A percentile compares a stretch with the other conserved stretches of the same genome.
These are phyloP conservation scores for Clarias fuscus DNA, from an alignment of 2,797 vertebrate species.

Conservation along the genomic window DNA sequence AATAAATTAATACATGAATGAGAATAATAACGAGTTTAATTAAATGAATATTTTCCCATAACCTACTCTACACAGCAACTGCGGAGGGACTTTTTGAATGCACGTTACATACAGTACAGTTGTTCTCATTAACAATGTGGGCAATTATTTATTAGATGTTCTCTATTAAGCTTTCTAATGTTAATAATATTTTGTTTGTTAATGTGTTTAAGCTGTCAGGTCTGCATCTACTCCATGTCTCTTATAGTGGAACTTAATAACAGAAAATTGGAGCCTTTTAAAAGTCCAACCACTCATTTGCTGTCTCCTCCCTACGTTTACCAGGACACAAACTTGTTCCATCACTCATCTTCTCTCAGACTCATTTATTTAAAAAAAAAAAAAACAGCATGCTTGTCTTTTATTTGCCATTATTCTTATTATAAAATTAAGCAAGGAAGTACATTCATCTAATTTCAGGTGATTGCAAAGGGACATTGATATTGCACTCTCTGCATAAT, in stretches of 20 bases:
- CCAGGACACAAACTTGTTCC: not conserved
- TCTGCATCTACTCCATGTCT: not conserved
- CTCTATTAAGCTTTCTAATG: not conserved
- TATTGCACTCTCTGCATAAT: conserved; percentile 20
- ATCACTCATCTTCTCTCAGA: not conserved
- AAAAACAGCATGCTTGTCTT: not conserved
- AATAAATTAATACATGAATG: no score
- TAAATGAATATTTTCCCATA: no score
- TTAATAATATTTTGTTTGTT: not conserved
- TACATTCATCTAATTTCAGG: conserved; percentile 24
- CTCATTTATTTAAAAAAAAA: not conserved
- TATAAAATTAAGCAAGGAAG: not conserved
- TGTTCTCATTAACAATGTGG: not conserved
- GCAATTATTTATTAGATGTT: not conserved
- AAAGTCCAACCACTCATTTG: conserved; percentile 13
- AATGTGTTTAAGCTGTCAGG: not conserved
- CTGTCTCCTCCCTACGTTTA: conserved; percentile 17
- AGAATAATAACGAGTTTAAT: no score
- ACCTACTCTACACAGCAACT: no score
- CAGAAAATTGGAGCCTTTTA: not conserved
- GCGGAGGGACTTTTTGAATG: no score
- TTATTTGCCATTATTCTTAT: conserved; percentile 3
- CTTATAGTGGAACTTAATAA: not conserved
- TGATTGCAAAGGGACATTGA: not conserved
- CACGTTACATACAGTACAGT: not conserved